Conservation (phyloP, 2,113 vertebrate species). For the Pseudopodoces humilis region DNA sequence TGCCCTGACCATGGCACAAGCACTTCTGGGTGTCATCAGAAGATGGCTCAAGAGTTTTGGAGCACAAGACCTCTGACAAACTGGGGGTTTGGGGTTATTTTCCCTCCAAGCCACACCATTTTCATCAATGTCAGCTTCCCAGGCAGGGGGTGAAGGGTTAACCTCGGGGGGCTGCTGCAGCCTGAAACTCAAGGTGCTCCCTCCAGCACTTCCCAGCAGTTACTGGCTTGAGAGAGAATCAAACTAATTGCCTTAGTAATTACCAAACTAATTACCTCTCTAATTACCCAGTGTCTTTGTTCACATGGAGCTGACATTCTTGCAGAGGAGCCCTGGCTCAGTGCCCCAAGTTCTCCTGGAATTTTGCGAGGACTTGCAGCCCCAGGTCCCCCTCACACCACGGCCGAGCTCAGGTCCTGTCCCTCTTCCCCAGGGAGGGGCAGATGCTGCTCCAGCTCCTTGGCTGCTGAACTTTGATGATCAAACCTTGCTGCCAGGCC, state of each 20-base stretch:
- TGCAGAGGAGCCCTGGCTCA: conserved; percentile 13
- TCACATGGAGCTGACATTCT: background rate
- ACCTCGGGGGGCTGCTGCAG: background rate
- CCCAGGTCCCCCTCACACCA: background rate
- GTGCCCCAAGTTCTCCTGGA: background rate
- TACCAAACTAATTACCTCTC: conserved; percentile 67
- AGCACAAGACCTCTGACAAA: background rate
- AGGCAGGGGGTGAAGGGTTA: background rate
- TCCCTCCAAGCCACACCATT: background rate
- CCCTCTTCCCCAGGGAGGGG: background rate
- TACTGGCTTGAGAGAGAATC: conserved; percentile 53
- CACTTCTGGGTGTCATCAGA: background rate
- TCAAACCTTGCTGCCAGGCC: background rate
- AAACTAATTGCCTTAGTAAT: conserved; percentile 69
- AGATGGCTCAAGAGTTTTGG: background rate
- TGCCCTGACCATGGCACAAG: background rate
- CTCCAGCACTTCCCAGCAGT: conserved; percentile 38
- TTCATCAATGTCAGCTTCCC: background rate
- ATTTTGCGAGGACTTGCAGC: background rate
- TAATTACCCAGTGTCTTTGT: conserved; percentile 57
- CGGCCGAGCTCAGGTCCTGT: fast-evolving
- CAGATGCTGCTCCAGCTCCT: background rate
- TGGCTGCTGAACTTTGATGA: background rate
- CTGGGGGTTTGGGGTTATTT: background rate
- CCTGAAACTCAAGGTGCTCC: background rate